Base-by-base conservation (phyloP, 2,113 vertebrate genomes). In the Erythrolamprus reginae region DNA sequence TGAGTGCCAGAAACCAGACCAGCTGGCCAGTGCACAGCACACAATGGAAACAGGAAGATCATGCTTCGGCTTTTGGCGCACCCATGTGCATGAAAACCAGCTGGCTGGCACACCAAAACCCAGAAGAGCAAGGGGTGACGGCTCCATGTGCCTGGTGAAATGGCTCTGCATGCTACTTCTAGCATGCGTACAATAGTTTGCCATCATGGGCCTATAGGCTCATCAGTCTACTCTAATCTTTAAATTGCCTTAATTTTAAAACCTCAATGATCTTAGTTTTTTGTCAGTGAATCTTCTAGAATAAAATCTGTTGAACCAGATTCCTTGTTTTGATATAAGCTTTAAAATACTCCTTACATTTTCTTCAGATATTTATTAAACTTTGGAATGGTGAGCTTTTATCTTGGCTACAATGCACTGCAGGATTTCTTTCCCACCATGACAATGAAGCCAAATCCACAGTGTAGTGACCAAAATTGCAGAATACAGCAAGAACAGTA, bases 361-460 rank as follows among this genome's bases (percentile, higher is more conserved):
- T 65, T 93, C 95, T 50, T 48, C 33, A 99, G 99, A 91, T 98
- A 98, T 95, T 95, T 99, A 88, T 95, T 99, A 93, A 97, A 98
- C 92, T 99, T 99, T 94, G 99, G 99, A 23, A 98, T 96, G 0
- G 99, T 99, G 92, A 99, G 98, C 96, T 98, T 98, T 90, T 99
- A 99, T 92, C 97, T 99, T 33, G 99, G 99, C 91, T 99, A 99
- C 95, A 99, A 99, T 33, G 99, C 99, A 0, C 98, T 99, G 98
- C 98, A 99, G 90, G 99, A 99, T 96, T 99, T 99, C 95, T 99
- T 99, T 83, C 99, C 99, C 88, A 97, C 97, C 70, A 99, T 99
- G 99, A 94, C 97, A 28, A 98, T 99, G 99, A 99, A 98, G 94
- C 97, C 99, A 92, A 99, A 99, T 93, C 98, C 98, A 82, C 98